phyloP scores from a whole-genome alignment of 2,888 invertebrate genomes.

The Disparrhopalites patrizii region DNA sequence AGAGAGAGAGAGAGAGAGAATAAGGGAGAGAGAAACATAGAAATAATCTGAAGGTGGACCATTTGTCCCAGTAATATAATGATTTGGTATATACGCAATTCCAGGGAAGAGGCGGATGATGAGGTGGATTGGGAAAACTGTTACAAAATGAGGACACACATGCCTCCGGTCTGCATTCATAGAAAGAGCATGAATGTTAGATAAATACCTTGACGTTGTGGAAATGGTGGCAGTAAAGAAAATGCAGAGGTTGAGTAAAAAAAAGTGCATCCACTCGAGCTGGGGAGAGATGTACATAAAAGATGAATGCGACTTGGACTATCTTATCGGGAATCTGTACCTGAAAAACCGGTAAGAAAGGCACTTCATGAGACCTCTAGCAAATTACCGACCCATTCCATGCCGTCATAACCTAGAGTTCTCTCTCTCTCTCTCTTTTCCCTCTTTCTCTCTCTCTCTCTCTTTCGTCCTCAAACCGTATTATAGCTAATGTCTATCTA shows the following conservation, averaged over 20 bases:
- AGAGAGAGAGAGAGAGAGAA: slow-evolving; percentile 13
- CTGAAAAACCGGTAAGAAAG: slow-evolving; percentile 17
- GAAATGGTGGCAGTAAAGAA: too few relatives aligned
- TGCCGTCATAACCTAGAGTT: background rate
- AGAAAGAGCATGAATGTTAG: too few relatives aligned
- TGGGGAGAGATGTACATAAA: slow-evolving; percentile 9
- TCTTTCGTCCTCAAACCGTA: background rate
- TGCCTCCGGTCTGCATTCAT: too few relatives aligned
- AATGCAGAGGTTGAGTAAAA: too few relatives aligned
- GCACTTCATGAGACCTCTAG: slow-evolving; percentile 19
- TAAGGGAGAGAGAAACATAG: too few relatives aligned
- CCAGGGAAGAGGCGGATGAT: too few relatives aligned
- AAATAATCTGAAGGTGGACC: too few relatives aligned
- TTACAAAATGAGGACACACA: too few relatives aligned
- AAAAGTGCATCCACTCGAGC: too few relatives aligned
- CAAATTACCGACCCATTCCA: slow-evolving; percentile 23
- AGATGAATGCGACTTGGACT: slow-evolving; percentile 20
- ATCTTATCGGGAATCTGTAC: slow-evolving; percentile 23
- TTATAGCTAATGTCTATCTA: slow-evolving; percentile 9
- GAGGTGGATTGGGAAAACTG: too few relatives aligned
- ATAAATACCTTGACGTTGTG: slow-evolving; percentile 12
- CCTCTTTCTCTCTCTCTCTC: background rate
- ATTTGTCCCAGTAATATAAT: too few relatives aligned
- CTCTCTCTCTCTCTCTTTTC: background rate
- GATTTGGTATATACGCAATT: too few relatives aligned